phyloP scores from a whole-genome alignment of 2,797 vertebrate genomes.

The Trachops cirrhosus region DNA sequence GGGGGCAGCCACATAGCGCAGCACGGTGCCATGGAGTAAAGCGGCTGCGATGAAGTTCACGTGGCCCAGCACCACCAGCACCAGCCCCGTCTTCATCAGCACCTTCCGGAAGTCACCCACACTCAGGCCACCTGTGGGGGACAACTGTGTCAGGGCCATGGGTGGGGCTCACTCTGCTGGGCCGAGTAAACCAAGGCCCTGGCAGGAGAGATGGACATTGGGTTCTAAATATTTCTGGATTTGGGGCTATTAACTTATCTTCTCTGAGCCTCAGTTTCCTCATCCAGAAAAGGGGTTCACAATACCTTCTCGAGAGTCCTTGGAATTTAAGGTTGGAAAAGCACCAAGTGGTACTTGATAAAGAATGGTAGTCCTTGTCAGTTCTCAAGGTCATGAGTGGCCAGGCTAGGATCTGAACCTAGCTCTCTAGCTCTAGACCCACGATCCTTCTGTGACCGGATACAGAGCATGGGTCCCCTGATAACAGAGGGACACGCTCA shows the following conservation, averaged over 20 bases:
- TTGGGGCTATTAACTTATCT: not conserved
- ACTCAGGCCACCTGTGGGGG: constrained; percentile 81
- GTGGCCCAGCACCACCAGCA: constrained; percentile 91
- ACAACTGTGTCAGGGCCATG: not conserved
- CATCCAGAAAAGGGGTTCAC: not conserved
- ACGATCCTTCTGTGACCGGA: not conserved
- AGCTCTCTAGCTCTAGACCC: not conserved
- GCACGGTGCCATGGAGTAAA: constrained; percentile 89
- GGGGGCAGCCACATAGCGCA: constrained; percentile 86
- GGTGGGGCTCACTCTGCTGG: not conserved
- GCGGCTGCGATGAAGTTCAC: constrained; percentile 90
- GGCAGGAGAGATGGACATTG: not conserved
- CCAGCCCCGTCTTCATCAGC: constrained; percentile 95
- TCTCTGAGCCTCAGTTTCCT: constrained; percentile 48
- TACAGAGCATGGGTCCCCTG: no score
- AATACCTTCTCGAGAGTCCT: not conserved
- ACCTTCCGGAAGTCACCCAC: constrained; percentile 78
- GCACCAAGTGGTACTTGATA: not conserved
- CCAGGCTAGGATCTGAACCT: not conserved
- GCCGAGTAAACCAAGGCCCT: not conserved
- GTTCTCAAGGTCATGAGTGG: not conserved
- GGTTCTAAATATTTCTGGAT: not conserved
- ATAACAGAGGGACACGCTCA: no score
- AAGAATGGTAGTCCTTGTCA: not conserved
- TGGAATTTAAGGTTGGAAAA: not conserved